phyloP scores from a whole-genome alignment of 1,140 invertebrate genomes.

The Chelonus insularis region DNA sequence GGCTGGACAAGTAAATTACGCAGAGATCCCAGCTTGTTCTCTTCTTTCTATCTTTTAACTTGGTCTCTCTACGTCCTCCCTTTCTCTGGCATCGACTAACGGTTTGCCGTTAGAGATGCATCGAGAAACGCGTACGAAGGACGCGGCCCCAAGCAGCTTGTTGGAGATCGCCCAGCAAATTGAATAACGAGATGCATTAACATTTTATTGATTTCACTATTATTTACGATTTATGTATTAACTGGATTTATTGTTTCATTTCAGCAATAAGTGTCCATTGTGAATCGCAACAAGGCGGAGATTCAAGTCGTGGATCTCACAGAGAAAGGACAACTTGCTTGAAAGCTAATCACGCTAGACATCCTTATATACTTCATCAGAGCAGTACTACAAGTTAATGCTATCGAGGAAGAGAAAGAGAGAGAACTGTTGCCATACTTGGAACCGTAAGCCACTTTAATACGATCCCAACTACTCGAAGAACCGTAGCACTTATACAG shows the following conservation, averaged over 20 bases:
- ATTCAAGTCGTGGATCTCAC: no score
- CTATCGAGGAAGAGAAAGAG: no score
- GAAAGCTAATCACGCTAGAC: no score
- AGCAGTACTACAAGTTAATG: no score
- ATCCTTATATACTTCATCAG: no score
- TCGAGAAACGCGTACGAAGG: slow-evolving; percentile 27
- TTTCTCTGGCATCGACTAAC: slow-evolving; percentile 40
- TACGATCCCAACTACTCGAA: no score
- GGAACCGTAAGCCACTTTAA: no score
- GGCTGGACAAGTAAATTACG: slow-evolving; percentile 57
- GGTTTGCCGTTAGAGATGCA: slow-evolving; percentile 49
- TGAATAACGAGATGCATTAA: slow-evolving; percentile 17
- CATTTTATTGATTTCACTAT: slow-evolving; percentile 12
- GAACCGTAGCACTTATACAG: neutral
- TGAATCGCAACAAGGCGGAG: no score
- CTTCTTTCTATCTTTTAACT: slow-evolving; percentile 12
- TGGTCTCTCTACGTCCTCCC: neutral
- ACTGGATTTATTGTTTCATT: neutral
- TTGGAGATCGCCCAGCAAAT: slow-evolving; percentile 9
- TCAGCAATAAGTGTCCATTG: no score
- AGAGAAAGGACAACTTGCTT: no score
- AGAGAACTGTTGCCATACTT: no score
- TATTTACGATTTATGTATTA: neutral
- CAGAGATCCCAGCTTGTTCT: slow-evolving; percentile 26
- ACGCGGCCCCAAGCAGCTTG: slow-evolving; percentile 16